Base-by-base conservation (phyloP, 2,797 vertebrate genomes). In the Myoxocephalus aenaeus region DNA sequence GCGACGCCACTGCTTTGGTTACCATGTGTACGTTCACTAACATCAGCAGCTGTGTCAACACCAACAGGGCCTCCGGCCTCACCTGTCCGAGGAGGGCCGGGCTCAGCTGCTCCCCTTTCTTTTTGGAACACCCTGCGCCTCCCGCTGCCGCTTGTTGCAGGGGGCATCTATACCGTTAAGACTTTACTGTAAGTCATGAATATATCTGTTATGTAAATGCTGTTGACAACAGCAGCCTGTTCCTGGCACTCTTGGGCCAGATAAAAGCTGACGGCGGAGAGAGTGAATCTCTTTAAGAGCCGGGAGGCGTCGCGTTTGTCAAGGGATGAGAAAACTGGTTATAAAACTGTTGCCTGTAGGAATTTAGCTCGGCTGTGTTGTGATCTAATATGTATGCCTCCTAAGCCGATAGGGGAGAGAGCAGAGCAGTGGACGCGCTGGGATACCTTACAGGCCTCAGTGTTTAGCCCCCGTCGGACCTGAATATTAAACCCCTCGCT, bases 41-140 rank as follows among this genome's bases (percentile, higher is more conserved):
- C 82, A 80, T 77, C 62, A 75, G 84, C 93, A 94, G 93, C 92
- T 93, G 91, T 86, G 90, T 91, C 90, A 91, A 92, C 84, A 87
- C 75, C 62, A 87, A 64, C 79, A 68, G 74, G 84, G 80, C 83
- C 42, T 73, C 54, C 61, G 12, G 67, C 73, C 81, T 92, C 92
- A 93, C 93, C 94, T 94, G 93, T 92, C 82, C 53, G 38, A 7
- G n/a, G 62, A 72, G 67, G 63, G 79, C 77, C 46, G 53, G 90
- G 72, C 57, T 79, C 88, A 81, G 83, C 84, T 91, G 88, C 22
- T n/a, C 42, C 67, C 18, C 3, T 12, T 44, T 15, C 46, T 20
- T 20, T 9, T 5, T 3, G 9, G 3, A 58, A 56, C 73, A 27
- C 2, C 7, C 34, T 58, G 72, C 18, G 32, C 63, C 20, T 46